Base-by-base conservation (phyloP, 1,140 invertebrate genomes). In the Hormaphis cornu region DNA sequence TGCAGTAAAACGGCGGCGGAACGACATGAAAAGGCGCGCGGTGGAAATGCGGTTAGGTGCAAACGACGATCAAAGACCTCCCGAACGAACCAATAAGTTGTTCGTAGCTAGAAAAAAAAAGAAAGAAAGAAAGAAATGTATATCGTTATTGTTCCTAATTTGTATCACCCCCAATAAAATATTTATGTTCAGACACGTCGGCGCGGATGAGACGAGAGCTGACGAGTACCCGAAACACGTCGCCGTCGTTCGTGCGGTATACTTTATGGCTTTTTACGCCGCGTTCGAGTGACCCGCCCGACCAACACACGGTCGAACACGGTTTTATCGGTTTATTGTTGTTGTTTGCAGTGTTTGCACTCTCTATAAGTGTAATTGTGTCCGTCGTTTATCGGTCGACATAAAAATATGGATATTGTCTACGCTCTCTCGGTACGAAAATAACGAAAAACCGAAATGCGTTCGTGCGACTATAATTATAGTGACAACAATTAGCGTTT, bases 161-260 rank as follows among this genome's bases (percentile, higher is more conserved):
- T 48, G 59, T 48, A 63, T 63, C 59, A 48, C 44, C 59, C n/a
- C 59, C 42, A 33, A 63, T 48, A 63, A 63, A 63, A 63, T 48
- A 22, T 63, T 63, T 48, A 63, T 30, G 28, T 48, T 48, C 40
- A 8, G 4, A n/a, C 42, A 46, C n/a, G 42, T 40, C 37, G 7
- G 7, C 7, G 12, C 12, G 42, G 42, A 46, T n/a, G 4, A n/a
- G 18, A 46, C 16, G n/a, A n/a, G n/a, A n/a, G 16, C n/a, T 46
- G 16, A 10, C 42, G 6, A 10, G 42, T 46, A 5, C 42, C n/a
- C 18, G 42, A 4, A 5, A 46, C 42, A 8, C 42, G 16, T 4
- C 42, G 42, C 5, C 16, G 18, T n/a, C 42, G 12, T n/a, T 46
- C 42, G 42, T 10, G 18, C 42, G 42, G 42, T n/a, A 46, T 46